Base-by-base conservation (phyloP, 2,797 vertebrate species). In the Arnoldichthys spilopterus region DNA sequence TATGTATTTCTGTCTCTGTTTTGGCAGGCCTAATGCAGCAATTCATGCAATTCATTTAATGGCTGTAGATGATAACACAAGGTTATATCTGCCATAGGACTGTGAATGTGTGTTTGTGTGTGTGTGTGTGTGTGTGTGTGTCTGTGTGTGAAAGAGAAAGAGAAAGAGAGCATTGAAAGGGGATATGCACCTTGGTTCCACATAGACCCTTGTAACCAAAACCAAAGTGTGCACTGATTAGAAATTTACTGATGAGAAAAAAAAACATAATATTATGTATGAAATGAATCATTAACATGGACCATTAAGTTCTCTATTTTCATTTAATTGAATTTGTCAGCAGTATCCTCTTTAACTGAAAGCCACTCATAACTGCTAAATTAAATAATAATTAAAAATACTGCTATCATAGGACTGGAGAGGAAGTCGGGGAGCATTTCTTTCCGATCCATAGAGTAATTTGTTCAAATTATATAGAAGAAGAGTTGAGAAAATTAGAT, bases 241-340 rank as follows among this genome's bases (percentile, higher is more conserved):
- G 90, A 94, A 94, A 95, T 96, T 94, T 94, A 90, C 91, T 88
- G 89, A 92, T 94, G 93, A 94, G 93, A 96, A 95, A 92, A 70
- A 67, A 28, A 66, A 72, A 51, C 76, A 95, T 94, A 95, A 95
- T 95, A 95, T 96, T 93, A 94, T 95, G 95, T 94, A 94, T 94
- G 93, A 95, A 96, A 96, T 96, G 93, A 96, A 95, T 95, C 95
- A 96, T 97, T 94, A 96, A 91, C 95, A 96, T 94, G 95, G 91
- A 91, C 94, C 95, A 97, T 98, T 98, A 97, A 95, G 94, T 94
- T 91, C 90, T 96, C 94, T 95, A 92, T 95, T 95, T 95, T 92
- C 91, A 93, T 95, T 94, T 97, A 97, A 97, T 96, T 97, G 95
- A 97, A 96, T 97, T 97, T 97, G 96, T 96, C 96, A 97, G 94